phyloP scores from a whole-genome alignment of 2,888 invertebrate genomes.

The Nemotelus nigrinus region DNA sequence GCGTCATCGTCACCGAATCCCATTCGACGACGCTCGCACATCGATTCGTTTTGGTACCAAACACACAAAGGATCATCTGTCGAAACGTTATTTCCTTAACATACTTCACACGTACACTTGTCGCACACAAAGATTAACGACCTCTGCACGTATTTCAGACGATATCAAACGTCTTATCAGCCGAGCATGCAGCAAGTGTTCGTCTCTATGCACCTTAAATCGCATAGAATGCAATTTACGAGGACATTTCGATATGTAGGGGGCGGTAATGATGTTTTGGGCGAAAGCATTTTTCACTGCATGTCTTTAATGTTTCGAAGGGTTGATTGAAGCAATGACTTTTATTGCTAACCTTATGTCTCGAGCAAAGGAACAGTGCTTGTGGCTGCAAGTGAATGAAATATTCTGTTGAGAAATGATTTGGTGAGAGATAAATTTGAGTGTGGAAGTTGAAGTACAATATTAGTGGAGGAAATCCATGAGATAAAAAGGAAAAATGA shows the following conservation, averaged over 20 bases:
- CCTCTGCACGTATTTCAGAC: constrained; percentile 28
- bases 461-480: no score
- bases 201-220: constrained; percentile 23
- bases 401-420: no score
- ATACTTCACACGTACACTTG: background rate
- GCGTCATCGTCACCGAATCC: no score
- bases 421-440: no score
- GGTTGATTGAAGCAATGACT: constrained; percentile 22
- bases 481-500: no score
- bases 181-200: background rate
- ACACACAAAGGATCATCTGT: constrained; percentile 6
- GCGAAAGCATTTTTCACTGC: constrained; percentile 31
- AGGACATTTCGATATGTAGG: background rate
- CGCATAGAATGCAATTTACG: constrained; percentile 19
- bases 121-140: constrained; percentile 27
- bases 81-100: constrained; percentile 28
- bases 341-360: constrained; percentile 18
- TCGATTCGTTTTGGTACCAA: no score
- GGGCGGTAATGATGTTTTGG: background rate
- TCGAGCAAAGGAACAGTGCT: no score
- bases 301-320: constrained; percentile 4
- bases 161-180: constrained; percentile 17
- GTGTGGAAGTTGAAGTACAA: no score
- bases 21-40: no score
- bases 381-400: no score